Conservation (phyloP, 2,888 invertebrate species). For the Tupiocoris notatus region DNA sequence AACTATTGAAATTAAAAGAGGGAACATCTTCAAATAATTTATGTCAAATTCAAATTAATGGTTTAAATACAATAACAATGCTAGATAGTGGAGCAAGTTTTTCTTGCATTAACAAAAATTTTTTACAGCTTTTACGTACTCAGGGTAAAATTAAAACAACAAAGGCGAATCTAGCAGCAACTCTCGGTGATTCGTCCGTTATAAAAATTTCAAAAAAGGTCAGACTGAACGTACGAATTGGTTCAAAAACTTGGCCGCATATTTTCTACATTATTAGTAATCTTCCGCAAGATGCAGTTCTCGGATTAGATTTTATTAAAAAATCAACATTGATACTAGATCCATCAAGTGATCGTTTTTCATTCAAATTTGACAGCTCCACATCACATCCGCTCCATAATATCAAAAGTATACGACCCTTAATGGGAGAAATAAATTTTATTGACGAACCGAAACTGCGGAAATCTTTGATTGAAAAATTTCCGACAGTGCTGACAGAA, state of each 20-base stretch:
- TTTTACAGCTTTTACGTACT: background rate
- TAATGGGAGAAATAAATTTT: background rate
- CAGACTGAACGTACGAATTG: background rate
- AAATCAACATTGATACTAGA: background rate
- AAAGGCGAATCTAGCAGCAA: background rate
- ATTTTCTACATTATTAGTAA: background rate
- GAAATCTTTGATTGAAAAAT: background rate
- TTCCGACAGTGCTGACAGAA: constrained; percentile 4
- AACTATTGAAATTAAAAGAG: background rate
- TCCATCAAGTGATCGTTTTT: background rate
- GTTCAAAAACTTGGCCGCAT: background rate
- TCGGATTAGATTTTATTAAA: constrained; percentile 17
- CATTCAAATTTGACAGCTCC: background rate
- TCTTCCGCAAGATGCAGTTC: background rate
- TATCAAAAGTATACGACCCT: background rate
- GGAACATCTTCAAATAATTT: background rate
- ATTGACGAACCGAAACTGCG: background rate
- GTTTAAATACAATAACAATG: background rate
- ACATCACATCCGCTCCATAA: background rate
- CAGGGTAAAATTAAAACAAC: background rate
- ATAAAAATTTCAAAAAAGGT: background rate
- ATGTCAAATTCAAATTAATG: background rate
- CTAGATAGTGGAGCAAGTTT: constrained; percentile 10
- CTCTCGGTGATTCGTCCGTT: background rate
- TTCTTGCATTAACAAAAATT: background rate